Conservation (phyloP, 1,140 invertebrate species). For the Aphelenchoides avenae region DNA sequence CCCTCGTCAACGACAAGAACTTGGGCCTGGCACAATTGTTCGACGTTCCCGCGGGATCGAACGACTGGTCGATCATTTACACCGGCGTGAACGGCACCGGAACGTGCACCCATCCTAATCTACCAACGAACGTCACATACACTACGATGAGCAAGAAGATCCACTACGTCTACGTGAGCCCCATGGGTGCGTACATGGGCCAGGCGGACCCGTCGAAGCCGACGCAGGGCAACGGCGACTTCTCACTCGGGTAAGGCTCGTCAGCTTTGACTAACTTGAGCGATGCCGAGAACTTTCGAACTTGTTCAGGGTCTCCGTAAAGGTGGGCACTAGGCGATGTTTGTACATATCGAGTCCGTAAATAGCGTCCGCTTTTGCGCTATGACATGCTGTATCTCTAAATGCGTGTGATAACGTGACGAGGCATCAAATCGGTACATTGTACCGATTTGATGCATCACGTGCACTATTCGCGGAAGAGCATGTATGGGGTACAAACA, state of each 20-base stretch:
- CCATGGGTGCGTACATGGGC: slow-evolving; percentile 20
- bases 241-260: slow-evolving; percentile 4
- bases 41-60: slow-evolving; percentile 4
- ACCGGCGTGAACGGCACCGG: slow-evolving; percentile 8
- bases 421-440: no score
- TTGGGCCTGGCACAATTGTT: slow-evolving; percentile 12
- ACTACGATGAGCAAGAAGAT: slow-evolving; percentile 10
- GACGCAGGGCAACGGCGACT: slow-evolving; percentile 42
- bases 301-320: no score
- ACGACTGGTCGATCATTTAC: slow-evolving; percentile 9
- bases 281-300: no score
- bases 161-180: slow-evolving; percentile 10
- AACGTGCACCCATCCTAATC: background rate
- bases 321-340: no score
- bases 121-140: background rate
- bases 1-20: slow-evolving; percentile 2
- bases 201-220: slow-evolving; percentile 22
- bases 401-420: no score
- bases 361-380: no score
- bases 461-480: no score
- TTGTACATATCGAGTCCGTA: no score
- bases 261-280: no score
- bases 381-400: no score
- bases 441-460: no score
- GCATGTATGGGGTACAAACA: no score